phyloP scores from a whole-genome alignment of 2,797 vertebrate species.

The Poeciliopsis infans region DNA sequence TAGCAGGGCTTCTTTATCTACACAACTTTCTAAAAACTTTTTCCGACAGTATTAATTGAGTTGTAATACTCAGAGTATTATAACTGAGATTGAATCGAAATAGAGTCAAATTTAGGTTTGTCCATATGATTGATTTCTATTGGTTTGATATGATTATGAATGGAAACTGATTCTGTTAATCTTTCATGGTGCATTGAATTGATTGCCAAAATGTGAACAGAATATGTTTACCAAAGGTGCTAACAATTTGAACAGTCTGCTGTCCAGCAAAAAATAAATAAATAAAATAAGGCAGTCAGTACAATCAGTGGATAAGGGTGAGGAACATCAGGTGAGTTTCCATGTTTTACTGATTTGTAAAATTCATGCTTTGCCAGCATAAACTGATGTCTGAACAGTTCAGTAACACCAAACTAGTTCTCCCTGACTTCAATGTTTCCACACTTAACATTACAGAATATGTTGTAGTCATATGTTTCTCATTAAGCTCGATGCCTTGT shows the following conservation, averaged over 20 bases:
- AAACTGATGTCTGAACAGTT: constrained; percentile 45
- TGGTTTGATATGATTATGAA: background rate
- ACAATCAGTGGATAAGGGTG: background rate
- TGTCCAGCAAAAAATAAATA: background rate
- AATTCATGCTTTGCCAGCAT: constrained; percentile 48
- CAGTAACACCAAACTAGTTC: background rate
- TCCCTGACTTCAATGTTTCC: constrained; percentile 7
- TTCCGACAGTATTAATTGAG: background rate
- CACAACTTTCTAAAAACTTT: background rate
- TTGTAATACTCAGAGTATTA: too few relatives aligned
- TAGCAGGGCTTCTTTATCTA: background rate
- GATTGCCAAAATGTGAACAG: background rate
- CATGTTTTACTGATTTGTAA: constrained; percentile 55
- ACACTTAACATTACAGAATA: background rate
- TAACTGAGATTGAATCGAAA: background rate
- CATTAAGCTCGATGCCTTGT: constrained; percentile 35
- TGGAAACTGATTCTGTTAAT: background rate
- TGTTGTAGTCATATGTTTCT: constrained; percentile 27
- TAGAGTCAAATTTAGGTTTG: background rate
- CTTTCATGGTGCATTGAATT: background rate
- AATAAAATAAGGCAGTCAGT: background rate
- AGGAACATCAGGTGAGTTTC: constrained; percentile 6
- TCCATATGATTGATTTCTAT: background rate
- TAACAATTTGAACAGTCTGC: background rate
- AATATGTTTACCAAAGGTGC: background rate